These are phyloP conservation scores for Laspeyria flexula DNA, from an alignment of 2,888 invertebrate genomes.

Conservation along the genomic window DNA sequence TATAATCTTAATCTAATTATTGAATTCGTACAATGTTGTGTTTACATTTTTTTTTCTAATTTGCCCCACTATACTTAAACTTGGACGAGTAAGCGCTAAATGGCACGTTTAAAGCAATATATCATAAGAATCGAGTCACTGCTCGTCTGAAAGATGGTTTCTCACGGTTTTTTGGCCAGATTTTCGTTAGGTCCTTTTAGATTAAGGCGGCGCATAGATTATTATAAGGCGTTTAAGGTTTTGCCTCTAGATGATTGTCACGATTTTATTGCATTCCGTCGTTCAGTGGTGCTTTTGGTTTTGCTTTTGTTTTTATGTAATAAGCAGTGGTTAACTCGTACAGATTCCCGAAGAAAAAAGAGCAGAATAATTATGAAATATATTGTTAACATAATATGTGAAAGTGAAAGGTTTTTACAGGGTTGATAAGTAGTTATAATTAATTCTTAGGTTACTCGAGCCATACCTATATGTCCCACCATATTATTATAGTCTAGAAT, in stretches of 20 bases:
- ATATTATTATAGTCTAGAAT: too few species aligned
- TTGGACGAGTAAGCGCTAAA: slow-evolving; percentile 84
- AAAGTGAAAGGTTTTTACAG: too few species aligned
- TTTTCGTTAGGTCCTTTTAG: slow-evolving; percentile 59
- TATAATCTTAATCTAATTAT: slow-evolving; percentile 86
- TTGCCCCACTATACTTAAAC: slow-evolving; percentile 83
- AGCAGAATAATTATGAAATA: too few species aligned
- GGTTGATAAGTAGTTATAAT: too few species aligned
- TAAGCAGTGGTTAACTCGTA: slow-evolving; percentile 1
- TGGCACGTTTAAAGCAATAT: slow-evolving; percentile 85
- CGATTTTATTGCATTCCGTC: slow-evolving; percentile 66
- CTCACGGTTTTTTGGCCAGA: slow-evolving; percentile 74
- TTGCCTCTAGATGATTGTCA: slow-evolving; percentile 80
- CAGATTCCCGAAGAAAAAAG: neutral
- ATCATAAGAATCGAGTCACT: slow-evolving; percentile 81
- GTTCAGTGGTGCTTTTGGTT: slow-evolving; percentile 22
- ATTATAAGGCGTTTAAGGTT: slow-evolving; percentile 54
- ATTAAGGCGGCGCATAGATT: slow-evolving; percentile 62
- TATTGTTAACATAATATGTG: too few species aligned
- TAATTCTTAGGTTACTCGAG: too few species aligned
- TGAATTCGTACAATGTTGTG: slow-evolving; percentile 85
- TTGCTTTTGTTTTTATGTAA: slow-evolving; percentile 4
- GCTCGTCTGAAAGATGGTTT: slow-evolving; percentile 66
- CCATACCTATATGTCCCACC: too few species aligned
- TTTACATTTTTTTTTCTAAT: slow-evolving; percentile 85